Evolutionary conservation across 1,140 invertebrate genomes (phyloP).

Genomic region (Megalopta genalis): DNA sequence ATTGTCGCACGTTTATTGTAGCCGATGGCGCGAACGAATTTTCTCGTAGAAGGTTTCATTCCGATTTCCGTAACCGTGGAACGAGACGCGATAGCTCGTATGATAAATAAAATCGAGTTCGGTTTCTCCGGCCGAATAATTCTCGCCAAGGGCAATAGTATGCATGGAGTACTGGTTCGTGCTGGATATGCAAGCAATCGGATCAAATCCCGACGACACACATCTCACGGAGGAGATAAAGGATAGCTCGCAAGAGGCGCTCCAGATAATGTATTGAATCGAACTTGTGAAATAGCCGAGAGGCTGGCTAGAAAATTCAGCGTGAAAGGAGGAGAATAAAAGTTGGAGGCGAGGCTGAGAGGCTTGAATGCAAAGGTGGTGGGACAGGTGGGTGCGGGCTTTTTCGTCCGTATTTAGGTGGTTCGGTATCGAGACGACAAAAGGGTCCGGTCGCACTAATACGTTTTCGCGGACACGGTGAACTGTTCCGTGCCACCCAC

Average conservation of each 20-base stretch:
- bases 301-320: slow-evolving; percentile 19
- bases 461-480: background rate
- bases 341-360: background rate
- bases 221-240: background rate
- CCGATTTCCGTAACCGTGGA: too few species aligned
- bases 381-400: background rate
- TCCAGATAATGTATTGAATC: background rate
- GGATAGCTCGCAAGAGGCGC: background rate
- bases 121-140: too few species aligned
- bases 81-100: too few species aligned
- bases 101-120: too few species aligned
- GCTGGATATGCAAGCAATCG: background rate
- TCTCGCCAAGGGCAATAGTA: too few species aligned
- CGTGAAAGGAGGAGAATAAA: background rate
- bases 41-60: too few species aligned
- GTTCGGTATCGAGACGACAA: slow-evolving; percentile 3
- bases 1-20: too few species aligned
- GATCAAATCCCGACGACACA: background rate
- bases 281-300: slow-evolving; percentile 14
- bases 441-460: background rate
- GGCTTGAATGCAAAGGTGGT: slow-evolving; percentile 38
- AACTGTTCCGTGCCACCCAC: slow-evolving; percentile 11
- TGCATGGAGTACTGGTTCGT: background rate
- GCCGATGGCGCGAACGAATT: too few species aligned
- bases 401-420: slow-evolving; percentile 3